Base-by-base conservation (phyloP, 2,888 invertebrate genomes). In the Luperina testacea region DNA sequence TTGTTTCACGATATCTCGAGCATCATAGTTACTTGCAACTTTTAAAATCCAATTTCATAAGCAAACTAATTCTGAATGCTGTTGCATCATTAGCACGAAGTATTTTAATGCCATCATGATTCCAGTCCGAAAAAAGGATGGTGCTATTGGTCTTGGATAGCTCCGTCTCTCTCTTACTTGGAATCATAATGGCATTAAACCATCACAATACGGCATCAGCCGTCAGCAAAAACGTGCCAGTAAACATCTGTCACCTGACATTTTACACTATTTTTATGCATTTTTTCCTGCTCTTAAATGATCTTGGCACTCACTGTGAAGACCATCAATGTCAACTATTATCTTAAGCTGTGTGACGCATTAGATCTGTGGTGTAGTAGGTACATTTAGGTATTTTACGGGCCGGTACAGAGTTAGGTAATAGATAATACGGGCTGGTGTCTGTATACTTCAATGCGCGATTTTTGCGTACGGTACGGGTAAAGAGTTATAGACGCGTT, bases 231-330 rank as follows among this genome's bases (percentile, higher is more conserved):
- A 71, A 42, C 51, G 32, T 59, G 51, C 20, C 51, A 64, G 59
- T 27, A 72, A 72, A 75, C 51, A 76, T 68, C 57, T 75, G 65
- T 70, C 61, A 70, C 32, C 38, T 75, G 53, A 59, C 38, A 51
- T 65, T 83, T 45, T 72, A 24, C 57, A 65, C 24, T 51, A 45
- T 70, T 20, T 53, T 32, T n/a, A 1, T 17, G 13, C 27, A 20
- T 57, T 77, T 68, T 81, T 64, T 42, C 42, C 9, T 71, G 42
- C 24, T 70, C 45, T 57, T 17, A 15, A 38, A 27, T 63, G 42
- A 65, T 70, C 61, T 85, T 83, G 81, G 72, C 81, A 78, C 68
- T 78, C 57, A 67, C 17, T 51, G 38, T 59, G 17, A 48, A 20
- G 42, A 20, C 24, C 78, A 38, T 65, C 69, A 69, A 75, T 72